Evolutionary conservation across 1,140 invertebrate genomes (phyloP).

Genomic region (Bombus balteatus): DNA sequence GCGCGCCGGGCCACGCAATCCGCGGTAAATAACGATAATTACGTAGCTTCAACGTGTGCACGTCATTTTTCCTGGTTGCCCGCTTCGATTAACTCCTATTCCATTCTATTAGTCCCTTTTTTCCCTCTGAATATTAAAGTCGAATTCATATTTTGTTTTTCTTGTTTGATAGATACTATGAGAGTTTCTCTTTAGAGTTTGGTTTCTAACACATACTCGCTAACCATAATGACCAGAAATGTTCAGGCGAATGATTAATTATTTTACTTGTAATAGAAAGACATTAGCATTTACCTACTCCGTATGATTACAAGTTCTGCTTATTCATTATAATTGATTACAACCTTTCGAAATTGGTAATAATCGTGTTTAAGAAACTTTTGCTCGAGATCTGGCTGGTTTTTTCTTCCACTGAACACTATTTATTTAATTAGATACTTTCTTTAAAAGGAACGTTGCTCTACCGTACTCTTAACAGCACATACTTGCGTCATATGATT

Average conservation of each 20-base stretch:
- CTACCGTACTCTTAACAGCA: too few species aligned
- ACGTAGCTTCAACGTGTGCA: neutral
- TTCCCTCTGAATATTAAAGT: neutral
- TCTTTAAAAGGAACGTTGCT: too few species aligned
- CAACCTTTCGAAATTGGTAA: neutral
- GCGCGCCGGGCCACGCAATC: slow-evolving; percentile 20
- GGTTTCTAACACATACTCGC: neutral
- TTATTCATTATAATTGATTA: neutral
- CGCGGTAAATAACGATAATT: slow-evolving; percentile 46
- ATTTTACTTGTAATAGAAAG: neutral
- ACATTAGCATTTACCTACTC: neutral
- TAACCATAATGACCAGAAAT: neutral
- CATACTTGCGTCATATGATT: too few species aligned
- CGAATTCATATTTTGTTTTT: neutral
- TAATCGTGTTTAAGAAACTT: neutral
- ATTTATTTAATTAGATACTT: too few species aligned
- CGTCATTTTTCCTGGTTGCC: slow-evolving; percentile 8
- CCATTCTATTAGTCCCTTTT: neutral
- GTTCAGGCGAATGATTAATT: neutral
- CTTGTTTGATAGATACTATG: neutral
- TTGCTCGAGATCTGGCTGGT: neutral
- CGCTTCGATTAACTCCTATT: neutral
- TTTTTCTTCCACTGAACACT: too few species aligned
- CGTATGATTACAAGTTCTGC: neutral
- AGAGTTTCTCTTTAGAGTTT: neutral